Evolutionary conservation across 2,113 vertebrate species (phyloP), one percentile per base, ranked within the genome.

Genomic region (Sclerurus mexicanus): DNA sequence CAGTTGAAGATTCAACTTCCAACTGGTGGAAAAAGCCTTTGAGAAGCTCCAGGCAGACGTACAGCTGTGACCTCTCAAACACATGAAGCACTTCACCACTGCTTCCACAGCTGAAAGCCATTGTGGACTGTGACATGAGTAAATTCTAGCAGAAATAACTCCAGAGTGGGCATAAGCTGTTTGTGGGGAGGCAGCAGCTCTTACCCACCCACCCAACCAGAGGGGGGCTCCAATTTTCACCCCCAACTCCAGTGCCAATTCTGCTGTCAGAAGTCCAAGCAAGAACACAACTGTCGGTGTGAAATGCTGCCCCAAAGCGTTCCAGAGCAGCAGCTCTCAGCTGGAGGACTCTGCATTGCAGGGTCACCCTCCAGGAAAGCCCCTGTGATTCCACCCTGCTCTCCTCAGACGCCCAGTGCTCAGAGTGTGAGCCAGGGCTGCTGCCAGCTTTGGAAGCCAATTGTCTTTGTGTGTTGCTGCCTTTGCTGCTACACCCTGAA

Each of bases 111-210:
- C 52, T 39, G 47, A 35, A 55, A 63, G 6, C 14, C n/a, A 31
- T 6, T 3, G 2, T 0, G 17, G 52, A 24, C 31, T 28, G 10
- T 6, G 6, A 2, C 0, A 2, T 3, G 15, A 75, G 56, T n/a
- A 63, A 46, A 35, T 22, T 46, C 27, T 1, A 4, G 15, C 3
- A 9, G 25, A 18, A 39, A 19, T 62, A 12, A 19, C 27, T 62
- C 35, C 27, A 39, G 35, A 27, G 31, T 2, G 10, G 52, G 18
- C 17, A 28, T 6, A 4, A 75, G 23, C 15, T 69, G 16, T 7
- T 75, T 10, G 71, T 68, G 33, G 81, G 49, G 28, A 20, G 27
- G 14, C 2, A 46, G 39, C 4, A 25, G 30, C 23, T n/a, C 37
- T 49, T 46, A 39, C 4, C 15, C 33, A 25, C 1, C 14, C 30